A percentile compares a stretch with the other conserved stretches of the same genome.
These are phyloP conservation scores for Drosophila fulvimacula DNA, from an alignment of 2,888 invertebrate genomes.

Conservation along the genomic window DNA sequence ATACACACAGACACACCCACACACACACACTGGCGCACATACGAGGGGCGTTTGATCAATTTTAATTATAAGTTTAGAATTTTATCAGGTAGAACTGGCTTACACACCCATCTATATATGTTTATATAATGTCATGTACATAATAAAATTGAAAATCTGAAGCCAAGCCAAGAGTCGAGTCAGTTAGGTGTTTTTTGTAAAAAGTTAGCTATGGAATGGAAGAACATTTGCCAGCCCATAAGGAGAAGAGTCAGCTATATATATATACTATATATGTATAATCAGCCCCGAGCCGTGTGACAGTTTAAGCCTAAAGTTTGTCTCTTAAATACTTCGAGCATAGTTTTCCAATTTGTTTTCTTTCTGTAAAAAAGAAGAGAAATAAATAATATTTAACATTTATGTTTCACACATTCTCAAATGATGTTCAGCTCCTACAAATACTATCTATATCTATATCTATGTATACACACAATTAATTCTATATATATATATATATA, in stretches of 20 bases:
- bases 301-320: slow-evolving; percentile 23
- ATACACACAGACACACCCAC: slow-evolving; percentile 29
- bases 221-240: neutral
- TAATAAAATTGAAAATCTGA: slow-evolving; percentile 20
- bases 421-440: slow-evolving; percentile 29
- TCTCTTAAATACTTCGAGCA: slow-evolving; percentile 3
- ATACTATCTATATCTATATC: too few relatives aligned
- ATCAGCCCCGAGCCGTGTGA: slow-evolving; percentile 29
- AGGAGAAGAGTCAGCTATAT: neutral
- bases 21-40: slow-evolving; percentile 31
- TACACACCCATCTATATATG: slow-evolving; percentile 27
- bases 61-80: slow-evolving; percentile 69
- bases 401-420: slow-evolving; percentile 16
- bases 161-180: slow-evolving; percentile 5
- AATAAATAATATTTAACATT: slow-evolving; percentile 5
- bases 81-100: slow-evolving; percentile 52
- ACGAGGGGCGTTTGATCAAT: slow-evolving; percentile 41
- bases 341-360: slow-evolving; percentile 18
- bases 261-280: neutral
- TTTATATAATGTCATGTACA: slow-evolving; percentile 37
- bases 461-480: slow-evolving; percentile 18
- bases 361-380: slow-evolving; percentile 17
- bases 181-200: slow-evolving; percentile 43
- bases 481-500: slow-evolving; percentile 3
- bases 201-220: slow-evolving; percentile 8